Base-by-base conservation (phyloP, 2,797 vertebrate genomes). In the Anguilla megastoma region DNA sequence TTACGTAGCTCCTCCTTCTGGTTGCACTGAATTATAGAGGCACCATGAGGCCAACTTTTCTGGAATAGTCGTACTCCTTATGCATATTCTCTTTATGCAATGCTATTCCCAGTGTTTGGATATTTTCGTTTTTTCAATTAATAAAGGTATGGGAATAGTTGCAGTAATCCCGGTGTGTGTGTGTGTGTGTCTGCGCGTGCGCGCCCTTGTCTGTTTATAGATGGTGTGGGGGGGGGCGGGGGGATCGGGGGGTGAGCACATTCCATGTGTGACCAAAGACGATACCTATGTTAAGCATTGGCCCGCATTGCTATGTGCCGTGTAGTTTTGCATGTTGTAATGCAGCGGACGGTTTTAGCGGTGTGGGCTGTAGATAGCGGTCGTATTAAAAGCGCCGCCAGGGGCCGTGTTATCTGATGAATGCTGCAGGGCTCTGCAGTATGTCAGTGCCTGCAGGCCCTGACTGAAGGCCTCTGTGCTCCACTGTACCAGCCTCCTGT, bases 401-500 rank as follows among this genome's bases (percentile, higher is more conserved):
- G 54, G 85, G 74, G 48, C 36, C 60, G 9, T 74, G 21, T 86
- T 89, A 84, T 71, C 80, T 71, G 30, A 69, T 9, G 36, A 56
- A 82, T 24, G 30, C 12, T 18, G 18, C 6, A 3, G 52, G 52
- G 54, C 12, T 41, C 48, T 66, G 63, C 63, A 50, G 18, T 45
- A 41, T 85, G 33, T 60, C 60, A 69, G 24, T 27, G 36, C 52
- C 27, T 48, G 16, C 45, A 58, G 50, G 76, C 82, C 85, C 86
- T 16, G 30, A 27, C 50, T 41, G 21, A 50, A n/a, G 79, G 58
- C 48, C 24, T 60, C 76, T 12, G 91, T 89, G 85, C 84, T 71
- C 0, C 56, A 85, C 84, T 0, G 86, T 86, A 88, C 90, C 87
- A 87, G 90, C 33, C 93, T 92, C 91, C 86, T 80, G 76, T 91